Conservation (phyloP, 2,797 vertebrate species). For the Mionectes olivaceus region DNA sequence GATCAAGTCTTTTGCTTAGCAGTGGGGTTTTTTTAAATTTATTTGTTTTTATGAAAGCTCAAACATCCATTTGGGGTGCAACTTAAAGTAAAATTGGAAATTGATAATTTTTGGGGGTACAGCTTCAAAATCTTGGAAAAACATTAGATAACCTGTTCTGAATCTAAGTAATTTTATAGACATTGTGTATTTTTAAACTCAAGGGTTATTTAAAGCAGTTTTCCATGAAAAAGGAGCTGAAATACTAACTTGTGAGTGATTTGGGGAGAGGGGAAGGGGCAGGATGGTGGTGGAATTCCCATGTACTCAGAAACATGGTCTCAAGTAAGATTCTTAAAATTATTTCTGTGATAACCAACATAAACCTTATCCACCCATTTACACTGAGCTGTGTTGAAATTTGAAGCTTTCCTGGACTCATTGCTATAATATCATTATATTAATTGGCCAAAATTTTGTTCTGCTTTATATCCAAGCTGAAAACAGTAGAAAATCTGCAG, state of each 20-base stretch:
- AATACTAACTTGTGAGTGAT: neutral
- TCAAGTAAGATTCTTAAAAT: neutral
- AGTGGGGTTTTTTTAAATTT: neutral
- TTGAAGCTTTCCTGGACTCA: neutral
- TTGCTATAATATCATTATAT: neutral
- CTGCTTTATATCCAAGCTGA: neutral
- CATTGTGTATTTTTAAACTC: neutral
- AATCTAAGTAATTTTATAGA: neutral
- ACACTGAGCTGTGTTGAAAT: neutral
- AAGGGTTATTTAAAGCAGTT: neutral
- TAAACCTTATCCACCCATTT: neutral
- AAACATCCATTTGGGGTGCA: neutral
- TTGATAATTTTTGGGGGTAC: neutral
- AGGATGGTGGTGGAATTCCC: accelerated
- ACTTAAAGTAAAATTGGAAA: neutral
- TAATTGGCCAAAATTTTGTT: neutral
- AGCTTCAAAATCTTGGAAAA: neutral
- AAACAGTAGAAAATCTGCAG: neutral
- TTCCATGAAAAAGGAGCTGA: neutral
- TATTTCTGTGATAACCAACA: neutral
- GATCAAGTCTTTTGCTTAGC: neutral
- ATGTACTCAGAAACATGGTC: neutral
- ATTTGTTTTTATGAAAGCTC: neutral
- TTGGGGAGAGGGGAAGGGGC: accelerated
- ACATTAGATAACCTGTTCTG: neutral